phyloP scores from a whole-genome alignment of 2,888 invertebrate genomes.

The Acanthopleura granulata region DNA sequence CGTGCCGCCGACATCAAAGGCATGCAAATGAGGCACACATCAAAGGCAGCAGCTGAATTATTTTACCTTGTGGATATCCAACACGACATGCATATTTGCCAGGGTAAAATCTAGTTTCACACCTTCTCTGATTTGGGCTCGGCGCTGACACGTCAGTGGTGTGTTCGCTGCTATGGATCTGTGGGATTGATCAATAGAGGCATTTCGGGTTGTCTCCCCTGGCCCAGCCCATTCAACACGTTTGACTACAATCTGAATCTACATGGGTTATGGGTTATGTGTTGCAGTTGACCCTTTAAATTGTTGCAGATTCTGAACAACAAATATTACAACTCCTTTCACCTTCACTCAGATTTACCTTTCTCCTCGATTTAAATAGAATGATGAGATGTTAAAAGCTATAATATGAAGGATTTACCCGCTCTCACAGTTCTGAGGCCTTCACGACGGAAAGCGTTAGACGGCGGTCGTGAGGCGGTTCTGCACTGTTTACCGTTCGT shows the following conservation, averaged over 20 bases:
- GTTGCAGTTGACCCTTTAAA: too few species aligned
- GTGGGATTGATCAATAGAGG: not conserved
- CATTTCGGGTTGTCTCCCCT: not conserved
- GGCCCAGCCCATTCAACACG: not conserved
- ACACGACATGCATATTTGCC: slow-evolving; percentile 14
- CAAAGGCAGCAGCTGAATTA: slow-evolving; percentile 10
- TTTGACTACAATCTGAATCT: too few species aligned
- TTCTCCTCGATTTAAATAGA: too few species aligned
- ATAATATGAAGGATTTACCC: too few species aligned
- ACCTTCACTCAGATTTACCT: not conserved
- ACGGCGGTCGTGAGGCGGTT: too few species aligned
- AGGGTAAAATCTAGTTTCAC: slow-evolving; percentile 11
- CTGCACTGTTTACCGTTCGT: too few species aligned
- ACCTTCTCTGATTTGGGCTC: slow-evolving; percentile 10
- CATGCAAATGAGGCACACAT: not conserved
- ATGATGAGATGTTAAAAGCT: too few species aligned
- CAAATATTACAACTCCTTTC: not conserved
- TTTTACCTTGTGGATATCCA: slow-evolving; percentile 16
- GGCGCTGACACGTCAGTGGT: not conserved
- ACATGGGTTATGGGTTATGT: too few species aligned
- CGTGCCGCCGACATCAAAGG: not conserved
- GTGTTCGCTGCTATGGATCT: not conserved
- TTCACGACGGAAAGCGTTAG: too few species aligned
- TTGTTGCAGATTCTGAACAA: too few species aligned
- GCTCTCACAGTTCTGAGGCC: too few species aligned